Percentiles rank a stretch among this genome's conserved stretches.
Conservation (phyloP, 2,888 invertebrate genomes). For the Lypha dubia region DNA sequence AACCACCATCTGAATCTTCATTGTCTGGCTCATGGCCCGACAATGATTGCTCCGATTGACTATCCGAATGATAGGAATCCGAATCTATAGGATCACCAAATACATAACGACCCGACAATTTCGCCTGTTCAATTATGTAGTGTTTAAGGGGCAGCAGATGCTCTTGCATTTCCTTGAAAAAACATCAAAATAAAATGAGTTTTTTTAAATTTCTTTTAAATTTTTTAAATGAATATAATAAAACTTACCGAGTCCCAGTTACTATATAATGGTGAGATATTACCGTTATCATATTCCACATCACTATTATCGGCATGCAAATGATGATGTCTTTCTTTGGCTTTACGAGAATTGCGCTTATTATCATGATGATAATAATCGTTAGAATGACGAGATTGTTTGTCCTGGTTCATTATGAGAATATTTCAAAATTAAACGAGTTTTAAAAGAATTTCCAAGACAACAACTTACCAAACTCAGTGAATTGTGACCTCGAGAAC, state of each 20-base stretch:
- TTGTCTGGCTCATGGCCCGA: conserved; percentile 90
- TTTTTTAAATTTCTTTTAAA: background rate
- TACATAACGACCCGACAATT: conserved; percentile 87
- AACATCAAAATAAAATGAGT: background rate
- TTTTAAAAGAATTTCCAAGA: background rate
- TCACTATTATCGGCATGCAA: conserved; percentile 80
- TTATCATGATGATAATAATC: conserved; percentile 76
- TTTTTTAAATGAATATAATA: background rate
- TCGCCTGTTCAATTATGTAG: conserved; percentile 94
- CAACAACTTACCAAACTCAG: conserved; percentile 75
- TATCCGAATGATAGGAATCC: conserved; percentile 91
- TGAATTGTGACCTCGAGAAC: conserved; percentile 76
- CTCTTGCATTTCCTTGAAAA: conserved; percentile 85
- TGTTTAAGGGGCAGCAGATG: conserved; percentile 93
- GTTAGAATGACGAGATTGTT: conserved; percentile 75
- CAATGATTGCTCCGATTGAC: conserved; percentile 87
- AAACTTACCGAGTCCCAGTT: conserved; percentile 86
- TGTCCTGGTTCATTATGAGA: conserved; percentile 74
- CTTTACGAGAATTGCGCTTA: conserved; percentile 75
- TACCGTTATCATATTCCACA: conserved; percentile 86
- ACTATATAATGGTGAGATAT: conserved; percentile 87
- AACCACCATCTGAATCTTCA: conserved; percentile 89
- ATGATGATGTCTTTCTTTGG: conserved; percentile 76
- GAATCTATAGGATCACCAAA: conserved; percentile 88
- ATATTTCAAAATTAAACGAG: background rate